Evolutionary conservation across 2,797 vertebrate species (phyloP).

Genomic region (Rallus crepitans): DNA sequence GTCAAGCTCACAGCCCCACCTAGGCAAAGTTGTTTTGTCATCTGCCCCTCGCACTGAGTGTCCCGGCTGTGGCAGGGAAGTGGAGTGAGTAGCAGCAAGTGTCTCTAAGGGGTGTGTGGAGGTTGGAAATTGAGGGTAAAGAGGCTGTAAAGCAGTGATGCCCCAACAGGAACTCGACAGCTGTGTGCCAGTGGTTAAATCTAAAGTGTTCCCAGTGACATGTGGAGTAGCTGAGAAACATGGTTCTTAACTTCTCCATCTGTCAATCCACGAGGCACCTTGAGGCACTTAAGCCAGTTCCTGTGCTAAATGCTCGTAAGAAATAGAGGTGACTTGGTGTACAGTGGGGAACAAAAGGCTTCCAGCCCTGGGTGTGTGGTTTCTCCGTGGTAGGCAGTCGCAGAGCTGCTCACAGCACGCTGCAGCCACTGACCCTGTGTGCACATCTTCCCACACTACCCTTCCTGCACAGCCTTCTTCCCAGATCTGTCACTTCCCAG

Average conservation of each 20-base stretch:
- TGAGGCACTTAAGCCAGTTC: not conserved
- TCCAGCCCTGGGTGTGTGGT: not conserved
- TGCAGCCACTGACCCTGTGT: not conserved
- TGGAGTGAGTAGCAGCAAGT: not conserved
- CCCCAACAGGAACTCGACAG: not conserved
- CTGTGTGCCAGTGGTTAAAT: not conserved
- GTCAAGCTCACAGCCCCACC: not conserved
- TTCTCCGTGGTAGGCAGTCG: not conserved
- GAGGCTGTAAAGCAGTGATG: not conserved
- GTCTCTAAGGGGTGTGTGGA: too few relatives aligned
- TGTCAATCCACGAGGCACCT: not conserved
- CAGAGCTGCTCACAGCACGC: not conserved
- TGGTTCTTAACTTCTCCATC: not conserved
- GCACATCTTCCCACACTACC: not conserved
- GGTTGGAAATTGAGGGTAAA: not conserved
- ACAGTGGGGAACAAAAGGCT: not conserved
- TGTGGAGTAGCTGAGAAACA: not conserved
- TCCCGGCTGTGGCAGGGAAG: not conserved
- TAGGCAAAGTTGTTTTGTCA: not conserved
- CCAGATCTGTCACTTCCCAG: not conserved
- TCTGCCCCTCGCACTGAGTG: not conserved
- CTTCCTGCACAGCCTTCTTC: not conserved
- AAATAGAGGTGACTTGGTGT: not conserved
- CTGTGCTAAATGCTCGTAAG: not conserved
- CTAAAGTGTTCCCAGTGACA: not conserved